phyloP scores from a whole-genome alignment of 2,888 invertebrate species.

The Dorcus hopei region DNA sequence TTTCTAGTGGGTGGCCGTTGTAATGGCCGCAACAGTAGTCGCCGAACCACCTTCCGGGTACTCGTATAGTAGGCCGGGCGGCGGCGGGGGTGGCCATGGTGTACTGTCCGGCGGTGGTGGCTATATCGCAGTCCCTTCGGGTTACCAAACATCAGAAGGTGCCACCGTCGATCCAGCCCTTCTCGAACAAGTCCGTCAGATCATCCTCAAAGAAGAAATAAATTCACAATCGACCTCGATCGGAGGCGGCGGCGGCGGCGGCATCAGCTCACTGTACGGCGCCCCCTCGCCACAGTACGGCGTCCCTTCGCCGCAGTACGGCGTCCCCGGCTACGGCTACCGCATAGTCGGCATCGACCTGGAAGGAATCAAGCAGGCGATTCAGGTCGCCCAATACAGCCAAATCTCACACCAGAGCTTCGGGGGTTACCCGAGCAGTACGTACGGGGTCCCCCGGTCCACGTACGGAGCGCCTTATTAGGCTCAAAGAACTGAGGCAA shows the following conservation, averaged over 20 bases:
- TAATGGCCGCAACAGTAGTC: conserved; percentile 68
- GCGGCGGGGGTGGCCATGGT: conserved; percentile 50
- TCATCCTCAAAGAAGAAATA: conserved; percentile 78
- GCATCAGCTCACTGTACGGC: conserved; percentile 51
- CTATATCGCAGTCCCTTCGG: conserved; percentile 73
- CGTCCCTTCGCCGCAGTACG: conserved; percentile 66
- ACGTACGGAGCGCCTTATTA: conserved; percentile 64
- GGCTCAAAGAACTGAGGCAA: conserved; percentile 34
- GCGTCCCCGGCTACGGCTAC: conserved; percentile 54
- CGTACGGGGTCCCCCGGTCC: conserved; percentile 56
- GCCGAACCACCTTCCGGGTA: conserved; percentile 75
- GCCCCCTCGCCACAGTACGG: conserved; percentile 66
- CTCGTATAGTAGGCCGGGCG: conserved; percentile 69
- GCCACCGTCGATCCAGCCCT: conserved; percentile 77
- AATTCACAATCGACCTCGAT: conserved; percentile 56
- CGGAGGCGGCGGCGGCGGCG: conserved; percentile 51
- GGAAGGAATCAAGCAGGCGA: conserved; percentile 81
- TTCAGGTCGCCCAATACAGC: conserved; percentile 83
- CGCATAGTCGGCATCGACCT: conserved; percentile 82
- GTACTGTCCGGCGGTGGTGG: conserved; percentile 67
- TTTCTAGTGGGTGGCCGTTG: conserved; percentile 70
- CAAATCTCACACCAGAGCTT: conserved; percentile 60
- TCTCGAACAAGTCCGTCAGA: conserved; percentile 80
- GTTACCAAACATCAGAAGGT: conserved; percentile 79
- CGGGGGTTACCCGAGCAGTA: conserved; percentile 50